Evolutionary conservation across 2,797 vertebrate genomes (phyloP), one percentile per base, ranked within the genome.

Genomic region (Lepus oiostolus): DNA sequence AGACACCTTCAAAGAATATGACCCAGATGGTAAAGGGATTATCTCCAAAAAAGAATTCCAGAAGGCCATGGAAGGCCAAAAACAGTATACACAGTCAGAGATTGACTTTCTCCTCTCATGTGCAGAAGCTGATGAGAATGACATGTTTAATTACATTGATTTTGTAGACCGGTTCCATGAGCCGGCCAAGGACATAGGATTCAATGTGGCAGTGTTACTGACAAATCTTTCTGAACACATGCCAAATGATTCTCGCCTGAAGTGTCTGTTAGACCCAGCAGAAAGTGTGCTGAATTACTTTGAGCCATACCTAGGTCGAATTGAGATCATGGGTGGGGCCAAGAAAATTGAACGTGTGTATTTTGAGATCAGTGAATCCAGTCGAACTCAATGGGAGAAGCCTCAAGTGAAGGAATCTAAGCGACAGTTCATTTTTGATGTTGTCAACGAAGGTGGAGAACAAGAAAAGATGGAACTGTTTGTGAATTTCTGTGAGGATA

Each of bases 321-420:
- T 99, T 62, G 99, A 99, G 98, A 99, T 99, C 96, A 99, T 99
- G 99, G 99, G 99, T 0, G 99, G 99, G 30, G 99, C 99, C 93
- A 99, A 99, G 98, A 99, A 99, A 97, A 99, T 99, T 17, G 99
- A 99, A 95, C 98, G 99, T 80, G 99, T 99, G 95, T 99, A 99
- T 98, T 99, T 99, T 96, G 99, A 99, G 98, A 99, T 99, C 98
- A 99, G 99, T 6, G 99, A 99, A 97, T 99, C 99, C 0, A 99
- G 99, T 90, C 98, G 99, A 32, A 99, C 99, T n/a, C 99, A 99
- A 94, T 99, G 99, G 99, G 99, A 99, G 92, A 99, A 99, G 96
- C 99, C 99, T n/a, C 99, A 99, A 96, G 99, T 99, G 94, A 99
- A 99, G 87, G 99, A 99, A 98, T 99, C 99, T 0, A 99, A 99